Percentiles rank a stretch among this genome's conserved stretches.
phyloP scores from a whole-genome alignment of 2,888 invertebrate species.

The Choristoneura rosaceana region DNA sequence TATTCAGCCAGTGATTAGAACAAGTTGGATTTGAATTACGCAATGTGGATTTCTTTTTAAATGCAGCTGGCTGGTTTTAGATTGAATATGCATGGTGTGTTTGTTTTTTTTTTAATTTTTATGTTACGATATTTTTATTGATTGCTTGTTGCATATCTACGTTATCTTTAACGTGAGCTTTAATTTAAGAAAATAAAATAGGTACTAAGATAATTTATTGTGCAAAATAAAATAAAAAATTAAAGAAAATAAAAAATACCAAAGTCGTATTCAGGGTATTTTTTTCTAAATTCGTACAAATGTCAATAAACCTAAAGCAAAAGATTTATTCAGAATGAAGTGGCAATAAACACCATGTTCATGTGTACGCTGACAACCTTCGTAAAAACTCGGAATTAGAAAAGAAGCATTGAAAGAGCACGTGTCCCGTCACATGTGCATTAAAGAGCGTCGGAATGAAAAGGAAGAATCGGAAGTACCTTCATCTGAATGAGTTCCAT shows the following conservation, averaged over 20 bases:
- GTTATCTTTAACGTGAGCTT: not conserved
- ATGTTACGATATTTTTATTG: not conserved
- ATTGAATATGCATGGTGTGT: not conserved
- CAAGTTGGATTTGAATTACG: conserved; percentile 49
- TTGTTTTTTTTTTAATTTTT: not conserved
- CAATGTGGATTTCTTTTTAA: conserved; percentile 31
- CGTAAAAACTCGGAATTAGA: conserved; percentile 54
- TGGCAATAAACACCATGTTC: conserved; percentile 32
- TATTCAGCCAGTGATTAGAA: conserved; percentile 50
- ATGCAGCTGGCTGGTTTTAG: conserved; percentile 27
- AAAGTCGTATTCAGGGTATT: too few species aligned
- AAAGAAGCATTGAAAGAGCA: conserved; percentile 62
- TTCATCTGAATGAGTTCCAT: conserved; percentile 61
- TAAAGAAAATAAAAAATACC: too few species aligned
- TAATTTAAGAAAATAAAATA: too few species aligned
- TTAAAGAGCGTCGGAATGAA: conserved; percentile 57
- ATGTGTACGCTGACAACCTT: conserved; percentile 34
- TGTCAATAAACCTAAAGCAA: not conserved
- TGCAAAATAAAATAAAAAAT: too few species aligned
- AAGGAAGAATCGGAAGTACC: conserved; percentile 70
- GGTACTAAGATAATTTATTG: too few species aligned
- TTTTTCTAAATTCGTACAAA: too few species aligned
- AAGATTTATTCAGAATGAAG: conserved; percentile 10
- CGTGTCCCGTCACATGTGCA: conserved; percentile 68
- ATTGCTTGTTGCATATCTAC: too few species aligned